phyloP scores from a whole-genome alignment of 2,888 invertebrate genomes.

The Gnatocerus cornutus region DNA sequence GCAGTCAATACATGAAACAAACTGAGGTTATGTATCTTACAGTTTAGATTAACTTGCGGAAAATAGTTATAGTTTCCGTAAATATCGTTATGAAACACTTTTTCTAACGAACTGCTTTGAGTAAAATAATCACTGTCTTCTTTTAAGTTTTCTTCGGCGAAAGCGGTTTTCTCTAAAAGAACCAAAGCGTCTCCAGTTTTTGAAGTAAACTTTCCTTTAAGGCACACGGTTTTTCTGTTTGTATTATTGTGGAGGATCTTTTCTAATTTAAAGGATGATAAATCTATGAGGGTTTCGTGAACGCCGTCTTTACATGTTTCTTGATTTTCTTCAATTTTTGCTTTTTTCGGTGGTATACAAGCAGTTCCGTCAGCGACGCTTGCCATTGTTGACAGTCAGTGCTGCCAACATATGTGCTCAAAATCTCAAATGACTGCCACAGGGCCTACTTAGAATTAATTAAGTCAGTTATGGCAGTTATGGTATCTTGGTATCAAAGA shows the following conservation, averaged over 20 bases:
- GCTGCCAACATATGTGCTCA: neutral
- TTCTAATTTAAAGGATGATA: conserved; percentile 80
- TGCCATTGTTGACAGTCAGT: conserved; percentile 42
- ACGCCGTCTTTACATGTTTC: conserved; percentile 52
- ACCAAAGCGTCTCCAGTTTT: conserved; percentile 80
- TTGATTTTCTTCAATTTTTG: conserved; percentile 52
- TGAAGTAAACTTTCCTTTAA: conserved; percentile 80
- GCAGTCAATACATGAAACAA: conserved; percentile 21
- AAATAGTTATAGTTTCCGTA: conserved; percentile 87
- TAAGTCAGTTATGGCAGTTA: too few relatives aligned
- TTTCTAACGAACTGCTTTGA: conserved; percentile 75
- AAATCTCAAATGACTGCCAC: neutral
- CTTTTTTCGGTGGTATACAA: conserved; percentile 52
- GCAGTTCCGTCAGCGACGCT: conserved; percentile 41
- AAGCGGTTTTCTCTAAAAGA: conserved; percentile 87
- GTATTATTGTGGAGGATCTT: conserved; percentile 83
- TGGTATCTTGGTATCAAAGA: too few relatives aligned
- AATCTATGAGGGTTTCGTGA: conserved; percentile 69
- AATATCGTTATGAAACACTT: conserved; percentile 86
- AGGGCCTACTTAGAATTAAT: too few relatives aligned
- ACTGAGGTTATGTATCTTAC: conserved; percentile 70
- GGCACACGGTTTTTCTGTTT: conserved; percentile 80
- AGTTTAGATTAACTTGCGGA: conserved; percentile 71
- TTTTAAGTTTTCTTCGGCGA: conserved; percentile 78
- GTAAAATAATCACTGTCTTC: conserved; percentile 75